Base-by-base conservation (phyloP, 2,113 vertebrate species). In the Neotragus pygmaeus region DNA sequence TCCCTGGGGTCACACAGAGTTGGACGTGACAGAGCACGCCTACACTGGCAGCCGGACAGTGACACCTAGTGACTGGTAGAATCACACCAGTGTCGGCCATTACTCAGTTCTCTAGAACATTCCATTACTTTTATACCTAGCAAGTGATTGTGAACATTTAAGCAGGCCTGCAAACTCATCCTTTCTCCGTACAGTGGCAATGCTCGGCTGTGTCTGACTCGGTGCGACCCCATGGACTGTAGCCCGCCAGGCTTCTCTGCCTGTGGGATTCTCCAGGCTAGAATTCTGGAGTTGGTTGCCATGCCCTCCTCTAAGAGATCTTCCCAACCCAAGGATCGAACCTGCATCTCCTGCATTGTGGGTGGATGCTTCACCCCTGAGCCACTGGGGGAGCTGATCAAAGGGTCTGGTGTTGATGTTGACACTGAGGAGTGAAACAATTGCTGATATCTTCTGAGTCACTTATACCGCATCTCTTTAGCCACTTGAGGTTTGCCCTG, bases 11-110 rank as follows among this genome's bases (percentile, higher is more conserved):
- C 23, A 27, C 66, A 70, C 19, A 23, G n/a, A 23, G 66, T 3
- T 12, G n/a, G 66, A 23, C 1, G 1, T 21, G 66, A 70, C 66
- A 23, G 64, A 11, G 66, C n/a, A 6, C 1, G 19, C 70, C 70
- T 36, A 75, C 70, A 7, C 12, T n/a, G 33, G 64, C 73, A 86
- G 94, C 51, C 80, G 94, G 77, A 87, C 66, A 93, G 92, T 92
- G 98, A 90, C 97, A 94, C 78, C 98, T 98, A 97, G 97, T 94
- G 98, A 94, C 80, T 36, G 25, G 49, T 23, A 45, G 2, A 60
- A 2, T 6, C 55, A 15, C 33, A 4, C 33, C 80, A 21, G 6
- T 7, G 11, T 53, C 12, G 2, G 33, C 80, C 6, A 0, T 15
- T 30, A 11, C 33, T 17, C 33, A 5, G 3, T 25, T 82, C 49